A percentile compares a stretch with the other conserved stretches of the same genome.
Evolutionary conservation across 1,140 invertebrate genomes (phyloP).

Genomic region (Lycorma delicatula): DNA sequence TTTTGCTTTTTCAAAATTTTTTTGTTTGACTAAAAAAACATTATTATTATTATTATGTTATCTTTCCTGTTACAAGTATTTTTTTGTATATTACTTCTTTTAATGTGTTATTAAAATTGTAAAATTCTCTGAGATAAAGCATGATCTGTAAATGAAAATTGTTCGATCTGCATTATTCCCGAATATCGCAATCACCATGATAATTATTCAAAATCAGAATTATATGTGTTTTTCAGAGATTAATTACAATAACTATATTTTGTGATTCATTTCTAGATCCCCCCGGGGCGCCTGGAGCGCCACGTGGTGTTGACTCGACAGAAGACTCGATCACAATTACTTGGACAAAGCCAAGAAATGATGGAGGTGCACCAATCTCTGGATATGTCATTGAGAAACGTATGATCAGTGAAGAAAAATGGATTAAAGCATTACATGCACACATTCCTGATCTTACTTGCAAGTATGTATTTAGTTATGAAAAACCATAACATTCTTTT

Average conservation of each 20-base stretch:
- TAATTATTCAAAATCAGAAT: too few species aligned
- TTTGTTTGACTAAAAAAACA: too few species aligned
- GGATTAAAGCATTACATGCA: slow-evolving; percentile 80
- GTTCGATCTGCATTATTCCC: not conserved
- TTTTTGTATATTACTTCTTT: too few species aligned
- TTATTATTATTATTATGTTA: too few species aligned
- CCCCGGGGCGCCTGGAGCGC: slow-evolving; percentile 81
- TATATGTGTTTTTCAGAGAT: too few species aligned
- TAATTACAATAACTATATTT: slow-evolving; percentile 3
- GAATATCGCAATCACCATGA: too few species aligned
- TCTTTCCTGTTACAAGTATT: too few species aligned
- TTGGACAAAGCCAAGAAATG: slow-evolving; percentile 88
- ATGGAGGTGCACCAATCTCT: slow-evolving; percentile 85
- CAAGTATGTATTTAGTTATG: slow-evolving; percentile 39
- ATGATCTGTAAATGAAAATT: too few species aligned
- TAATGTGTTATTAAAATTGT: too few species aligned
- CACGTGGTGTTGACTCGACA: slow-evolving; percentile 74
- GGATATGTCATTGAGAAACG: slow-evolving; percentile 92
- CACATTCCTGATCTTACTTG: slow-evolving; percentile 70
- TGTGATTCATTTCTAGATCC: slow-evolving; percentile 49
- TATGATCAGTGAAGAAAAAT: slow-evolving; percentile 77
- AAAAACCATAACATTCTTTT: not conserved
- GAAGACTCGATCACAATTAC: slow-evolving; percentile 90
- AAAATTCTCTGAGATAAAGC: too few species aligned
- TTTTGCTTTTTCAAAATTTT: too few species aligned